A percentile compares a stretch with the other conserved stretches of the same genome.
These are phyloP conservation scores for Crenuchus spilurus DNA, from an alignment of 2,797 vertebrate genomes.

Conservation along the genomic window DNA sequence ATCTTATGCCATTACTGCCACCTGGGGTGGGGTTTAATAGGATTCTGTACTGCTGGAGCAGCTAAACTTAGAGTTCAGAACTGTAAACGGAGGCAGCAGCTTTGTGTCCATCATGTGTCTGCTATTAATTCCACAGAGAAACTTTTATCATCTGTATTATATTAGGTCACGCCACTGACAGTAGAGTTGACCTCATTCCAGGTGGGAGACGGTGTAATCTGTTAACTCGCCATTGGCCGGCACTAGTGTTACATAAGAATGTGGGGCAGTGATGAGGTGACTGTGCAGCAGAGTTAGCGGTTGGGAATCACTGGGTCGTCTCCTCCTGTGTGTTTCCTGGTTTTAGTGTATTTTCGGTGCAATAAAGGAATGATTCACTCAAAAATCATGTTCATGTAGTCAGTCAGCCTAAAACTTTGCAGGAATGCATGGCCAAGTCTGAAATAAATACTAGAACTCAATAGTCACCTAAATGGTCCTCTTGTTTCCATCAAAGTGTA, in stretches of 20 bases:
- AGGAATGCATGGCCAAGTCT: too few species aligned
- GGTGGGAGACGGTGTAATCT: not conserved
- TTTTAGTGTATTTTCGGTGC: too few species aligned
- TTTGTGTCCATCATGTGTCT: not conserved
- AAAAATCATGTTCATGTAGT: too few species aligned
- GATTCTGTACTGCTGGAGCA: not conserved
- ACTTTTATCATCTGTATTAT: not conserved
- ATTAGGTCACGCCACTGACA: not conserved
- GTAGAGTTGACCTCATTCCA: constrained; percentile 31
- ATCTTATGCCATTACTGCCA: not conserved
- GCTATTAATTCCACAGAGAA: not conserved
- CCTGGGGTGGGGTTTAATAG: not conserved
- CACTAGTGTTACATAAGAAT: constrained; percentile 33
- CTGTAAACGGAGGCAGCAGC: too few species aligned
- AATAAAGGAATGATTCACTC: too few species aligned
- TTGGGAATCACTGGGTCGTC: too few species aligned
- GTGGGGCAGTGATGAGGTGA: constrained; percentile 27
- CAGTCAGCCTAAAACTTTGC: too few species aligned
- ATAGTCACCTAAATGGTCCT: too few species aligned
- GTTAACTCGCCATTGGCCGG: not conserved
- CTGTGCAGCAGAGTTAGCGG: not conserved
- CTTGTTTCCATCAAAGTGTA: too few species aligned
- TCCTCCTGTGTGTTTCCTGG: too few species aligned
- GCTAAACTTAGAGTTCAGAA: constrained; percentile 2
- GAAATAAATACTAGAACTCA: too few species aligned